Conservation (phyloP, 2,113 vertebrate species). For the Peromyscus californicus region DNA sequence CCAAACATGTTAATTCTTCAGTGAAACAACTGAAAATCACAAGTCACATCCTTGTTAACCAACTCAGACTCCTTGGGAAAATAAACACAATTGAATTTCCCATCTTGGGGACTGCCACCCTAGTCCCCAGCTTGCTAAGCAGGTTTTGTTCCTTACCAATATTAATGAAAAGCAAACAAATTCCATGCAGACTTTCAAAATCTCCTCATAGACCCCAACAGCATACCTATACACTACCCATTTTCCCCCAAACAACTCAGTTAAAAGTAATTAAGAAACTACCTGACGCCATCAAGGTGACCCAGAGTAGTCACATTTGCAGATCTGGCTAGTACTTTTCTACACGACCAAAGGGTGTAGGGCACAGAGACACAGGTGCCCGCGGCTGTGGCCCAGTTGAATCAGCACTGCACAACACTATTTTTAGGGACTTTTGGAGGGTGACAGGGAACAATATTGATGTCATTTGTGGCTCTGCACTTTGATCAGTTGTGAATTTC, state of each 20-base stretch:
- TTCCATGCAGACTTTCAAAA: not conserved
- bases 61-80: slow-evolving; percentile 53
- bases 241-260: slow-evolving; percentile 16
- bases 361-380: not conserved
- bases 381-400: not conserved
- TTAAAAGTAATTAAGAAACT: slow-evolving; percentile 56
- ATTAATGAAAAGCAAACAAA: slow-evolving; percentile 24
- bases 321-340: not conserved
- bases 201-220: not conserved
- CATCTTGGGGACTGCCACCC: not conserved
- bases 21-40: not conserved
- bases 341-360: not conserved
- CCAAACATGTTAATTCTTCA: not conserved
- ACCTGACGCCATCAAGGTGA: not conserved
- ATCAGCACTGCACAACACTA: not conserved
- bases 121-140: not conserved
- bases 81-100: not conserved
- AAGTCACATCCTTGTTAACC: slow-evolving; percentile 27
- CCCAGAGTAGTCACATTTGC: not conserved
- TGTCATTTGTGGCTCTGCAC: not conserved
- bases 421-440: not conserved
- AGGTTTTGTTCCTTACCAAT: not conserved
- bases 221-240: not conserved
- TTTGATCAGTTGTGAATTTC: not conserved
- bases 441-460: not conserved